These are phyloP conservation scores for Xiphophorus couchianus DNA, from an alignment of 2,113 vertebrate species.

Conservation along the genomic window DNA sequence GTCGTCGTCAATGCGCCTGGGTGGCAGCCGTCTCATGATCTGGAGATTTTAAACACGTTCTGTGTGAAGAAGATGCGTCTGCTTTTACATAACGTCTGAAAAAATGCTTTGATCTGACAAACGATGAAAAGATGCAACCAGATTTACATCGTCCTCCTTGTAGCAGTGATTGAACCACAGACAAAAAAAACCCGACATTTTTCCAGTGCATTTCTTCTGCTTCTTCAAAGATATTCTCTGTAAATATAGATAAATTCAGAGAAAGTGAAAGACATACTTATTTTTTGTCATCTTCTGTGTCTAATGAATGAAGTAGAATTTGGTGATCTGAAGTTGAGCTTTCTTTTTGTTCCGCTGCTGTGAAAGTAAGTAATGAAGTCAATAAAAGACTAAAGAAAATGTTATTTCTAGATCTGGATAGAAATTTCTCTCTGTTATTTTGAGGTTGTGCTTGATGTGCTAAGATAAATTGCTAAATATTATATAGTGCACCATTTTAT, in stretches of 20 bases:
- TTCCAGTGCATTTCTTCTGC: not conserved
- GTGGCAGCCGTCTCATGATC: constrained; percentile 43
- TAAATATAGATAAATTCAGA: constrained; percentile 41
- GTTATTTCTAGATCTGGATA: no score
- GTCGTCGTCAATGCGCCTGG: constrained; percentile 39
- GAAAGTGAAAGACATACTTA: not conserved
- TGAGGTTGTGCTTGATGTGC: no score
- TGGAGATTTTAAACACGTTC: constrained; percentile 24
- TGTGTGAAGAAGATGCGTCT: constrained; percentile 46
- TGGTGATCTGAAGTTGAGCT: no score
- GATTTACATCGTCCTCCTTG: constrained; percentile 4
- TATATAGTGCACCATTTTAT: no score
- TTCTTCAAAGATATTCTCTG: constrained; percentile 35
- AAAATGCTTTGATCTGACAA: constrained; percentile 61
- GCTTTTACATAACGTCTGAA: constrained; percentile 44
- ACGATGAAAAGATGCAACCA: constrained; percentile 42
- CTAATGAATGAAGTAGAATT: no score
- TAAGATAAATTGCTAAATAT: no score
- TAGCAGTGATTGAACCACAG: constrained; percentile 45
- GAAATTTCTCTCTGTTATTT: no score
- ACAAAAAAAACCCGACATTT: constrained; percentile 50
- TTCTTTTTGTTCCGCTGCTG: constrained; percentile 12
- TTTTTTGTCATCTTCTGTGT: not conserved
- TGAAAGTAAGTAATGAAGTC: constrained; percentile 40
- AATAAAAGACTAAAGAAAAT: constrained; percentile 5